phyloP scores from a whole-genome alignment of 92 coral and sea anemone genomes.

The Porites rus region DNA sequence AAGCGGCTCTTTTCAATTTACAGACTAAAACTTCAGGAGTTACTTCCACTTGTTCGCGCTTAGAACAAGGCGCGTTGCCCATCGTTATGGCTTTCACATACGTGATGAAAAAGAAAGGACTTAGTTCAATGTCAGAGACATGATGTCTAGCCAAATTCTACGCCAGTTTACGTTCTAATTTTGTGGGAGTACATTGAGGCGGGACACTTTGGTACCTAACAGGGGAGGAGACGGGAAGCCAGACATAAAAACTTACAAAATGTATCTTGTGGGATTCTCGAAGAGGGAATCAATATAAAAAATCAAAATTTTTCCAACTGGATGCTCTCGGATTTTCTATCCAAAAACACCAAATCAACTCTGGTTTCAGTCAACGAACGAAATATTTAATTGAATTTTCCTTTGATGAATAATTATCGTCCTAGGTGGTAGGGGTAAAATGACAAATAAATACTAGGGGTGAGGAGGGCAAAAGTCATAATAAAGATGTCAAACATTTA shows the following conservation, averaged over 20 bases:
- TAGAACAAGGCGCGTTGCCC: constrained; percentile 98
- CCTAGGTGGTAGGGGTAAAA: not conserved
- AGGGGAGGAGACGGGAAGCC: constrained; percentile 51
- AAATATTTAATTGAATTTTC: constrained; percentile 10
- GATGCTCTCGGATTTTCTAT: not conserved
- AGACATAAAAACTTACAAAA: not conserved
- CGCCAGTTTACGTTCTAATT: constrained; percentile 68
- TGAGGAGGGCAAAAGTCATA: constrained; percentile 10
- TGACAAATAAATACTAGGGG: not conserved
- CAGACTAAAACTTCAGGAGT: constrained; percentile 96
- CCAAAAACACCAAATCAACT: too few relatives aligned
- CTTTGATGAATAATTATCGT: not conserved
- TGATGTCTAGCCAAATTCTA: constrained; percentile 87
- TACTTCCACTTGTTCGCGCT: constrained; percentile 92
- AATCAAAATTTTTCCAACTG: not conserved
- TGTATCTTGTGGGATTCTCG: not conserved
- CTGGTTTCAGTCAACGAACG: too few relatives aligned
- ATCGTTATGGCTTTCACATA: constrained; percentile 83
- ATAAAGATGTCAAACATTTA: not conserved
- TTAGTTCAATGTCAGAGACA: constrained; percentile 78
- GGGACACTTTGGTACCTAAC: not conserved
- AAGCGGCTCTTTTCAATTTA: constrained; percentile 94
- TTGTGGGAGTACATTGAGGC: constrained; percentile 39
- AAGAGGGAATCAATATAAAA: constrained; percentile 15
- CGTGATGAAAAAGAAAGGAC: constrained; percentile 61